Conservation (phyloP, 2,113 vertebrate species). For the Vulpes ferrilata region DNA sequence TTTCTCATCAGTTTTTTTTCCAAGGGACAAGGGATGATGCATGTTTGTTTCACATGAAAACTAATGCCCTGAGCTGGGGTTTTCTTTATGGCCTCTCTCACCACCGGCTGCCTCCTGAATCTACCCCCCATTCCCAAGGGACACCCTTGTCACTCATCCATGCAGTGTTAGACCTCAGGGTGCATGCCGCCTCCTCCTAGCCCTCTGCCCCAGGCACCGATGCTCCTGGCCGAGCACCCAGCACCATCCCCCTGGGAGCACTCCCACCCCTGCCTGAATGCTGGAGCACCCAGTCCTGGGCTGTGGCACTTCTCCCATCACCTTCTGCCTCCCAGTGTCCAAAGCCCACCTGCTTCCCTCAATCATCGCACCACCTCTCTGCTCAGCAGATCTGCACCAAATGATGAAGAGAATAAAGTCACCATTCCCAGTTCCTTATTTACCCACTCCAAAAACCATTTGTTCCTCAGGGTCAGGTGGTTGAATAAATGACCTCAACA, state of each 20-base stretch:
- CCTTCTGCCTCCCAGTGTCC: neutral
- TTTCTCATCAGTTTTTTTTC: neutral
- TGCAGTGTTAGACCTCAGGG: too few species aligned
- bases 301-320: rapidly evolving
- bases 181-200: neutral
- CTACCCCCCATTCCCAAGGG: neutral
- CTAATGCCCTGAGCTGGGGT: neutral
- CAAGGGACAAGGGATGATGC: neutral
- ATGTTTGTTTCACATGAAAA: neutral
- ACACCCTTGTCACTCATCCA: neutral
- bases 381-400: neutral
- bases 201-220: neutral
- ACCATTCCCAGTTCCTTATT: neutral
- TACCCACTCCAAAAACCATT: neutral
- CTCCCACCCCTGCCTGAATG: neutral
- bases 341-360: neutral
- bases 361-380: neutral
- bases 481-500: neutral
- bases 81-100: neutral
- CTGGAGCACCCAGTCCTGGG: neutral
- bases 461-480: neutral
- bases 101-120: neutral
- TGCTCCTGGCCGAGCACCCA: neutral
- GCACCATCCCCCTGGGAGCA: neutral
- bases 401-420: neutral